Base-by-base conservation (phyloP, 2,797 vertebrate genomes). In the Euthynnus affinis region DNA sequence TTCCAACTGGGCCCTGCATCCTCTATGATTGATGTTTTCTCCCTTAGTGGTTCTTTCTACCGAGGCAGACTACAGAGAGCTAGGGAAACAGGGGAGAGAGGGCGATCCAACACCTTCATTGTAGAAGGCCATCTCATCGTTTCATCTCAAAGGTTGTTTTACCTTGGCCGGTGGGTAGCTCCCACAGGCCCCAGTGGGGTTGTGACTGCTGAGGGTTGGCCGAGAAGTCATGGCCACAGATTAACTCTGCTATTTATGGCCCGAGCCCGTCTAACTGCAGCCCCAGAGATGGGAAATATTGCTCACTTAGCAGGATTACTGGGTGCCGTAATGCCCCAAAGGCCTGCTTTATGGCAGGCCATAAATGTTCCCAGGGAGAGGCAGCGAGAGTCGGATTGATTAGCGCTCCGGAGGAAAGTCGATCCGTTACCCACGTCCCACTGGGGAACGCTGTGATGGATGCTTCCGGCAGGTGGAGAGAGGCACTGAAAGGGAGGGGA, bases 251-350 rank as follows among this genome's bases (percentile, higher is more conserved):
- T 95, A 95, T 95, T 96, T 96, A 95, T 93, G 92, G 92, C 87
- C 83, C 55, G 37, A 83, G 86, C 89, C 85, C 92, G 81, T 89
- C 92, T 93, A 94, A 96, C 95, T 94, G 94, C 93, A 81, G 85
- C 91, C 89, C 91, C 88, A 92, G 93, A 94, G 94, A 95, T 93
- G 95, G 95, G 95, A 95, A 95, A 93, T 94, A 95, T 95, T 95
- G 94, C 94, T 96, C 94, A 96, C 95, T 96, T 95, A 96, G 95
- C 93, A 95, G 93, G 94, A 95, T 95, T 94, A 91, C 95, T 95
- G 95, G 95, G 95, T 95, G 94, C 95, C 92, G 94, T 94, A 93
- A 94, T 94, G 91, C 88, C 94, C 96, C 96, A 95, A 96, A 95
- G 92, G 84, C 91, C 90, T 94, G 93, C 94, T 96, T 97, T 97